Percentiles rank a stretch among this genome's conserved stretches.
Conservation (phyloP, 2,797 vertebrate species). For the Dromococcyx pavoninus region DNA sequence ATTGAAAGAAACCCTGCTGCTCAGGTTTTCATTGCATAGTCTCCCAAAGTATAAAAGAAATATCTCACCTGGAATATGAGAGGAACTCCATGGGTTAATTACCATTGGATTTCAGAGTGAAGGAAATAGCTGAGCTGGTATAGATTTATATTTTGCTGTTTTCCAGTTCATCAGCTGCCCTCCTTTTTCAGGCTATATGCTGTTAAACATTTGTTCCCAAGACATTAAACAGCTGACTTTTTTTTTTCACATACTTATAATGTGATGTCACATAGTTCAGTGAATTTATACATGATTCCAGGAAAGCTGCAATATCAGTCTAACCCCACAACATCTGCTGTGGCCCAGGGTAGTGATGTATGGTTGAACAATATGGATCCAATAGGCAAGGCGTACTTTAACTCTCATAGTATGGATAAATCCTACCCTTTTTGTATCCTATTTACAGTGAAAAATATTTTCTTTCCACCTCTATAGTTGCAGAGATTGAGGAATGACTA, state of each 20-base stretch:
- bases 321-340: not conserved
- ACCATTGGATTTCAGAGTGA: not conserved
- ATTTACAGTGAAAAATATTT: not conserved
- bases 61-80: not conserved
- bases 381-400: not conserved
- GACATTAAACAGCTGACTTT: not conserved
- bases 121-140: not conserved
- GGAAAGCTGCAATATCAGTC: not conserved
- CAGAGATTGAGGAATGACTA: not conserved
- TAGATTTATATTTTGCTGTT: not conserved
- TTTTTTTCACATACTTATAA: constrained; percentile 1
- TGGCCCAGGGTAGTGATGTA: not conserved
- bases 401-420: not conserved
- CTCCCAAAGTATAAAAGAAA: not conserved
- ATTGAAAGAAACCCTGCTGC: not conserved
- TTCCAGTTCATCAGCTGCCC: not conserved
- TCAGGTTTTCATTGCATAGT: not conserved
- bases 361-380: not conserved
- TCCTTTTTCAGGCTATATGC: not conserved
- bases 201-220: constrained; percentile 7
- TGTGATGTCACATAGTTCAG: constrained; percentile 5
- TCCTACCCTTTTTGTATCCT: not conserved
- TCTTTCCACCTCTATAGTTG: not conserved
- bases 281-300: constrained; percentile 13
- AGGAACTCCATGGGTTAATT: not conserved